Conservation (phyloP, 1,140 invertebrate species). For the Drosophila melanogaster region Release_6_plus_ISO1_MT NT_037436.4:15844001-15844500, state of each 20-base stretch:
- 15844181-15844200: conserved; percentile 60
- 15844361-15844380: conserved; percentile 3
- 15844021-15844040: conserved; percentile 84
- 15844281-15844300: conserved; percentile 27
- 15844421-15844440: conserved; percentile 60
- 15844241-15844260: conserved; percentile 74
- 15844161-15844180: conserved; percentile 25
- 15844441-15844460: conserved; percentile 50
- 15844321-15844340: conserved; percentile 72
- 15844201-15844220: conserved; percentile 59
- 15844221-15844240: conserved; percentile 55
- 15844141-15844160: conserved; percentile 8
- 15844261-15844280: conserved; percentile 68
- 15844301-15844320: conserved; percentile 50
- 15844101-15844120: conserved; percentile 24
- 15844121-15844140: conserved; percentile 29
- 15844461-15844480: conserved; percentile 51
- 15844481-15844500: conserved; percentile 38
- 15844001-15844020: conserved; percentile 71
- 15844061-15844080: conserved; percentile 84
- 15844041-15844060: conserved; percentile 84
- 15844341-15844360: conserved; percentile 43
- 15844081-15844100: conserved; percentile 64
- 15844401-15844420: conserved; percentile 3
- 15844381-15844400: background rate